phyloP scores from a whole-genome alignment of 2,797 vertebrate species.

The Apodemus agrarius region DNA sequence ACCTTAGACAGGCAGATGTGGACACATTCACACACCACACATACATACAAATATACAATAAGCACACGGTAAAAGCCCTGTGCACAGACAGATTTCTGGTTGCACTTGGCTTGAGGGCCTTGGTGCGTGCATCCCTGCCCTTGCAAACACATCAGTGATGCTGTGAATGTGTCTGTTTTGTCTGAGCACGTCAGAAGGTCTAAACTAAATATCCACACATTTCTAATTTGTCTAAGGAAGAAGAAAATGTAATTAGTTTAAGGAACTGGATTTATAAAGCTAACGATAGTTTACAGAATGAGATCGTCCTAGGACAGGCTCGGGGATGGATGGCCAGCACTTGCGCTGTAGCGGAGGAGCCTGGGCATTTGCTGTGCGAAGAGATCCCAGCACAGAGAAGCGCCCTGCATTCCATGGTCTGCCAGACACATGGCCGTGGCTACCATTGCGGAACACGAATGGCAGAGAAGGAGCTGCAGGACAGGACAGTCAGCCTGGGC shows the following conservation, averaged over 20 bases:
- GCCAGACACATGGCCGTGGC: neutral
- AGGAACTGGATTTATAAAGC: slow-evolving; percentile 28
- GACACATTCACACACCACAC: neutral
- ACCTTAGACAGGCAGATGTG: neutral
- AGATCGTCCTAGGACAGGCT: accelerated
- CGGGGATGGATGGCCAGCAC: neutral
- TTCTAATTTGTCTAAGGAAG: slow-evolving; percentile 39
- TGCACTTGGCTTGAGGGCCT: neutral
- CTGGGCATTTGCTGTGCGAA: neutral
- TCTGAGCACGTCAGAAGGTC: slow-evolving; percentile 35
- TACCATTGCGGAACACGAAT: neutral
- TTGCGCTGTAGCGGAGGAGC: neutral
- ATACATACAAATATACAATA: neutral
- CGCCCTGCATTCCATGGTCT: neutral
- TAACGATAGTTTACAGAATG: neutral
- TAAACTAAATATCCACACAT: neutral
- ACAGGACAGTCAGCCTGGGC: neutral
- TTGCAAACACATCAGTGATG: neutral
- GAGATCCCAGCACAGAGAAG: neutral
- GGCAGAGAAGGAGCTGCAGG: neutral
- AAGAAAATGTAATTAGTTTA: slow-evolving; percentile 43
- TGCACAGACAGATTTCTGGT: neutral
- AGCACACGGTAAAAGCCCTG: neutral
- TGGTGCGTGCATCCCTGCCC: neutral
- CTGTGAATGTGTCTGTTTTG: neutral